Base-by-base conservation (phyloP, 2,888 invertebrate genomes). In the Muschampia staudingeri region DNA sequence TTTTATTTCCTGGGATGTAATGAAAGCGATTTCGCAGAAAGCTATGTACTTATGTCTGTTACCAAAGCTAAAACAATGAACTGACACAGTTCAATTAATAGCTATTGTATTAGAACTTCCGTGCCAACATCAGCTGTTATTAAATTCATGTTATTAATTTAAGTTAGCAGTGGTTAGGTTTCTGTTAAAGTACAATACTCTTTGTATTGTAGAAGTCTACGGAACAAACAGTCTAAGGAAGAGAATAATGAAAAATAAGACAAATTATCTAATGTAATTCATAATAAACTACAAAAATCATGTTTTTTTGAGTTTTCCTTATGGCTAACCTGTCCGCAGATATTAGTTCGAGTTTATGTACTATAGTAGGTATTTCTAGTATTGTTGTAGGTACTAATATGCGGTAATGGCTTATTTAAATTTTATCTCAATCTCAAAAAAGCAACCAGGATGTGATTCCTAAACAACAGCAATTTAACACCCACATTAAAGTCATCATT, bases 1-100 rank as follows among this genome's bases (percentile, higher is more conserved):
- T 90, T 89, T 88, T 88, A 90, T 91, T 94, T 94, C 92, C 92
- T 94, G 93, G 93, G 91, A 92, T 93, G 92, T 90, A 92, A 93
- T 89, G 91, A 93, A 93, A 93, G 93, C 88, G 89, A 92, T 91
- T 92, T 92, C 83, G 91, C 91, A 90, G 91, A 94, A 93, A 92
- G 91, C 89, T 86, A 89, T 85, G 82, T 80, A 78, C 78, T 91
- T 88, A 94, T 94, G 94, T 95, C 87, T 90, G 86, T 86, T 81
- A 80, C 83, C 87, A 88, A 78, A 85, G 81, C 81, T 67, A 75
- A 65, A 83, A 83, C 83, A 83, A 83, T 83, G 83, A 73, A 70
- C 48, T 71, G 71, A 6, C 79, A 67, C 42, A 77, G 82, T 84
- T 81, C 84, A 84, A 85, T 91, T 89, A 90, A 89, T 89, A 75